Evolutionary conservation across 2,888 invertebrate genomes (phyloP).

Genomic region (Hydraecia micacea): DNA sequence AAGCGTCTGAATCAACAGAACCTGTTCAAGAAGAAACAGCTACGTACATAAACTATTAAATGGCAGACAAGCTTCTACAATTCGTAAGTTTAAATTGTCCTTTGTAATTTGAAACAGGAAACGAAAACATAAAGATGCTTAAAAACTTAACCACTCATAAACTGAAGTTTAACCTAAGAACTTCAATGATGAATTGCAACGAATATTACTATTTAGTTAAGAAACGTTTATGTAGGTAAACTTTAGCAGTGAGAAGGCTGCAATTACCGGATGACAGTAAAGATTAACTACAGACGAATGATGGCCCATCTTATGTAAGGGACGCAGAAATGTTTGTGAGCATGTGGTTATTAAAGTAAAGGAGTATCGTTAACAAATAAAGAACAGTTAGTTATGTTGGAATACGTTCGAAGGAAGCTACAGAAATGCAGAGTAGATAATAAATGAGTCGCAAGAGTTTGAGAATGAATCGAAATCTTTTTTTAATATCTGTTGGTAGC

Average conservation of each 20-base stretch:
- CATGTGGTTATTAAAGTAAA: constrained; percentile 10
- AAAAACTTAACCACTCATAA: background rate
- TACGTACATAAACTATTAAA: background rate
- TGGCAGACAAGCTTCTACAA: background rate
- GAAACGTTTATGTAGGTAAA: constrained; percentile 31
- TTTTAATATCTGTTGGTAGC: background rate
- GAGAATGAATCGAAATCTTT: background rate
- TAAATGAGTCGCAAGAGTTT: background rate
- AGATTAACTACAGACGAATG: constrained; percentile 29
- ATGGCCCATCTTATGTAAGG: constrained; percentile 21
- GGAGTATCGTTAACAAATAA: constrained; percentile 7
- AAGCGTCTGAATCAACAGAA: background rate
- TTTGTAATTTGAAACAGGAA: background rate
- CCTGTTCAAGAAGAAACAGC: background rate
- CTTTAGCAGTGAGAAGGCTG: constrained; percentile 10
- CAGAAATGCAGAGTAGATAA: background rate
- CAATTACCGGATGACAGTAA: constrained; percentile 40
- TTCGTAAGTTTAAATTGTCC: background rate
- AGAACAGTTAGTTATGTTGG: background rate
- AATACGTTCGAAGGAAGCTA: background rate
- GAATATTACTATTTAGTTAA: constrained; percentile 26
- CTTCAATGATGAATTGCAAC: constrained; percentile 25
- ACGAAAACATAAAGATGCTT: background rate
- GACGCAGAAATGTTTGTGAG: constrained; percentile 1
- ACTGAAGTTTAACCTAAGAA: constrained; percentile 14